Evolutionary conservation across 1,140 invertebrate genomes (phyloP).

Genomic region (Zaprionus davidi): DNA sequence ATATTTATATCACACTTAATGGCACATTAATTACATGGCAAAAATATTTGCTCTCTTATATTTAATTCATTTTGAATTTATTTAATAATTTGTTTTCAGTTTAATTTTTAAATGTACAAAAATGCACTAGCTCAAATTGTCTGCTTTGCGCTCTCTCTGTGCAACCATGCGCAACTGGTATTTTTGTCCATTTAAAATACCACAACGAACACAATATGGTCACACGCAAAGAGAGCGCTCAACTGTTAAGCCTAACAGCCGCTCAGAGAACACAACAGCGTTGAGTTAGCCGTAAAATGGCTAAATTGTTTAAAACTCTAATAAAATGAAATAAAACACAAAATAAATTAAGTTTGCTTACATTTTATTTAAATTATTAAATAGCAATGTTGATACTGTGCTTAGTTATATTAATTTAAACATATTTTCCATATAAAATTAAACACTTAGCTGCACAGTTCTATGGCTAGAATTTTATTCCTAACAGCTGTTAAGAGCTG

Average conservation of each 20-base stretch:
- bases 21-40: background rate
- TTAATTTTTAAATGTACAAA: background rate
- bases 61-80: background rate
- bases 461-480: conserved; percentile 13
- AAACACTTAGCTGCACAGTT: background rate
- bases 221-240: conserved; percentile 24
- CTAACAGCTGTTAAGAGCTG: conserved; percentile 18
- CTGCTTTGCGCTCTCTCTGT: background rate
- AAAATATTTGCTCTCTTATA: background rate
- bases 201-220: background rate
- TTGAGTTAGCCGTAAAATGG: conserved; percentile 20
- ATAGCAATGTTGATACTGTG: background rate
- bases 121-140: conserved; percentile 12
- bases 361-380: background rate
- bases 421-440: background rate
- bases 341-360: background rate
- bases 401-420: too few relatives aligned
- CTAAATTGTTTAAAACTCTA: background rate
- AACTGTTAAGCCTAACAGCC: conserved; percentile 37
- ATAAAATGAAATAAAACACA: background rate
- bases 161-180: conserved; percentile 39
- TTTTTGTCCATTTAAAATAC: conserved; percentile 28
- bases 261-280: conserved; percentile 14
- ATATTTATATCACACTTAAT: background rate
- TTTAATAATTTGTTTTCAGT: background rate